phyloP scores from a whole-genome alignment of 1,140 invertebrate species.

The Oncopodura yosiiana region DNA sequence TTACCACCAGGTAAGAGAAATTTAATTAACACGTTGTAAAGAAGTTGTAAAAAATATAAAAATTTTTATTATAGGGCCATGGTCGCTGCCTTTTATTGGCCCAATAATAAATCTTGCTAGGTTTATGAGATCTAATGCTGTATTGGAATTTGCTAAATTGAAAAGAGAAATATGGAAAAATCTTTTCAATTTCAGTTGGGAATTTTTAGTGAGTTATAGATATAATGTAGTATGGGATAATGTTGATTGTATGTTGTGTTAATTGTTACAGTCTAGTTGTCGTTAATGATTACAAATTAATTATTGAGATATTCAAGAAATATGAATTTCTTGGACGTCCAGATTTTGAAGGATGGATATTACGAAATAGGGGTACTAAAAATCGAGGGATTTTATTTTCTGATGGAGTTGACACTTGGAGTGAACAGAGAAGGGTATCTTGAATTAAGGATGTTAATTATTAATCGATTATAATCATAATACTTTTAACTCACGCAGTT shows the following conservation, averaged over 20 bases:
- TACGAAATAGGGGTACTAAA: conserved; percentile 9
- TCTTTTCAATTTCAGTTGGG: conserved; percentile 12
- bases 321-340: conserved; percentile 18
- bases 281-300: conserved; percentile 12
- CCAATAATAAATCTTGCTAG: background rate
- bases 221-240: background rate
- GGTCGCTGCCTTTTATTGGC: conserved; percentile 10
- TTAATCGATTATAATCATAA: conserved; percentile 17
- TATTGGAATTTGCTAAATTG: conserved; percentile 5
- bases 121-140: background rate
- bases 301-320: conserved; percentile 10
- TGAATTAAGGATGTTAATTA: conserved; percentile 17
- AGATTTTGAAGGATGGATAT: conserved; percentile 9
- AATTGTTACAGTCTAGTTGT: conserved; percentile 12
- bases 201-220: conserved; percentile 10
- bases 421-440: conserved; percentile 23
- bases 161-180: conserved; percentile 16
- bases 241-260: background rate
- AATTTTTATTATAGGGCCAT: conserved; percentile 11
- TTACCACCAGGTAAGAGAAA: background rate
- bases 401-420: conserved; percentile 9
- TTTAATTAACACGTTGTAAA: background rate
- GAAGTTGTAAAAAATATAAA: background rate
- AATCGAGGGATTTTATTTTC: conserved; percentile 19
- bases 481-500: too few species aligned